A percentile compares a stretch with the other conserved stretches of the same genome.
Conservation (phyloP, 2,888 invertebrate genomes). For the Charanyca ferruginea region DNA sequence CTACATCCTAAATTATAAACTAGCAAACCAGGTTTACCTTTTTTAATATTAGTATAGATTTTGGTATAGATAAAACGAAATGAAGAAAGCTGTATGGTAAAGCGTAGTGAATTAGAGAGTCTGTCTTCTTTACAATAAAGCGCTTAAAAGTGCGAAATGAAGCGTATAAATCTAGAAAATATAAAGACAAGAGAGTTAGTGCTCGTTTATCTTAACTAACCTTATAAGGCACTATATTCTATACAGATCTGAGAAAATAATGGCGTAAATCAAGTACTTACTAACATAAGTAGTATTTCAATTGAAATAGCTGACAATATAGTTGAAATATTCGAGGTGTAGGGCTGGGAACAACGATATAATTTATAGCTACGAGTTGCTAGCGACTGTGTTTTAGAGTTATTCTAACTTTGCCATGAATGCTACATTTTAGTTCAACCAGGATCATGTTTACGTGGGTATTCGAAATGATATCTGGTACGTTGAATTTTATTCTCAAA, state of each 20-base stretch:
- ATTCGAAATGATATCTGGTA: not conserved
- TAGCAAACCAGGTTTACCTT: too few species aligned
- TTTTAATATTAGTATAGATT: too few species aligned
- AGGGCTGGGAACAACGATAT: conserved; percentile 39
- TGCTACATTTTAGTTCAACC: conserved; percentile 17
- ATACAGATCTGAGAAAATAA: conserved; percentile 55
- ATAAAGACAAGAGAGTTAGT: conserved; percentile 39
- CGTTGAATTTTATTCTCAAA: not conserved
- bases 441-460: not conserved
- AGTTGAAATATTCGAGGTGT: conserved; percentile 55
- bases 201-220: conserved; percentile 53
- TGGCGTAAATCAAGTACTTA: conserved; percentile 48
- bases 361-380: conserved; percentile 43
- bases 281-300: conserved; percentile 50
- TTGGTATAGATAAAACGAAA: too few species aligned
- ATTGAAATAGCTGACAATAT: conserved; percentile 59
- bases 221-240: conserved; percentile 48
- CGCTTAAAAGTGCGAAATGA: conserved; percentile 21
- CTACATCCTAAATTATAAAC: too few species aligned
- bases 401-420: conserved; percentile 37
- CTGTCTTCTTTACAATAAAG: conserved; percentile 29
- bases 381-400: conserved; percentile 15
- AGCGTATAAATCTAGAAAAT: conserved; percentile 42
- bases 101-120: not conserved
- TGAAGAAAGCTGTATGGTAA: not conserved